These are phyloP conservation scores for Hoplias malabaricus DNA, from an alignment of 2,113 vertebrate species.

Conservation along the genomic window DNA sequence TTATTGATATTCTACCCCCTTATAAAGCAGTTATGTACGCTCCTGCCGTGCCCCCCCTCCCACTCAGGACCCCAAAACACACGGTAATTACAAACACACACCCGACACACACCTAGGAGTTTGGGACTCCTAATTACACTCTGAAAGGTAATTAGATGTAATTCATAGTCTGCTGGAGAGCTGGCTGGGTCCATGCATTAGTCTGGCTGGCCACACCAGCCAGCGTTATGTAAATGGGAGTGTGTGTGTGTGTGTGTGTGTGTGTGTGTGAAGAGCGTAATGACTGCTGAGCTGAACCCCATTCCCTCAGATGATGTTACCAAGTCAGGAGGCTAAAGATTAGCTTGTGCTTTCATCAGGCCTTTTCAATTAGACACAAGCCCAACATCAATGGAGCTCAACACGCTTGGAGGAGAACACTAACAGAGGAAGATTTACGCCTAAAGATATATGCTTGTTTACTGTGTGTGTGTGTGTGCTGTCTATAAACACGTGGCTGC, in stretches of 20 bases:
- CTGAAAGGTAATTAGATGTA: neutral
- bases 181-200: conserved; percentile 19
- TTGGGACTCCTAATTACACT: neutral
- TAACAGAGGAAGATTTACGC: too few relatives aligned
- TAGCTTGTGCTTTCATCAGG: too few relatives aligned
- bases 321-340: too few relatives aligned
- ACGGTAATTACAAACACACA: neutral
- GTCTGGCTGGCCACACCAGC: neutral
- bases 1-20: conserved; percentile 4
- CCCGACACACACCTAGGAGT: neutral
- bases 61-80: neutral
- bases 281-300: too few relatives aligned
- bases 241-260: neutral
- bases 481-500: neutral
- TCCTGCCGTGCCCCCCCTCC: neutral
- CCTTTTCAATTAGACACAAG: too few relatives aligned
- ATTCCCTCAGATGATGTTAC: too few relatives aligned
- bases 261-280: neutral
- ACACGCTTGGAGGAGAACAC: too few relatives aligned
- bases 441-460: too few relatives aligned
- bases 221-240: neutral
- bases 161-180: conserved; percentile 19
- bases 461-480: neutral
- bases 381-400: too few relatives aligned
- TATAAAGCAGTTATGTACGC: conserved; percentile 1